Percentiles rank a stretch among this genome's conserved stretches.
These are phyloP conservation scores for Bothrops jararaca DNA, from an alignment of 2,113 vertebrate genomes.

Conservation along the genomic window DNA sequence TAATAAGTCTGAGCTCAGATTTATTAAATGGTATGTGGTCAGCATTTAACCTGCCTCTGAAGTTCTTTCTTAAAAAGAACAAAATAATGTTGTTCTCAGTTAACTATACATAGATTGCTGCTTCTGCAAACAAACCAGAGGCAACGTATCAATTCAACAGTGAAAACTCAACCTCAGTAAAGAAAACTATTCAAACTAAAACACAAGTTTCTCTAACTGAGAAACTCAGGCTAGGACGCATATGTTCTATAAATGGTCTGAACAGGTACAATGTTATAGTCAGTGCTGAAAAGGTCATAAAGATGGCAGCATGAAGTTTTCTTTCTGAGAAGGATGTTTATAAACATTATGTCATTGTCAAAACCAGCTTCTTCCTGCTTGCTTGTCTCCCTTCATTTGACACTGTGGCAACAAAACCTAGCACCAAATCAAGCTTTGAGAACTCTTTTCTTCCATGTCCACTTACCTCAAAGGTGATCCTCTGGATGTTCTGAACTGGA, in stretches of 20 bases:
- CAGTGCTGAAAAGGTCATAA: not conserved
- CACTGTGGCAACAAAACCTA: not conserved
- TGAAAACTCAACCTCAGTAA: not conserved
- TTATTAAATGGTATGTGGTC: not conserved
- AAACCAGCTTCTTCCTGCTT: not conserved
- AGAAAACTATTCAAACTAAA: not conserved
- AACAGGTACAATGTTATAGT: not conserved
- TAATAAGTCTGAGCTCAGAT: not conserved
- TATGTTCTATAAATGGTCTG: not conserved
- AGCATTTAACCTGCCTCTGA: not conserved
- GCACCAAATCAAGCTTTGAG: not conserved
- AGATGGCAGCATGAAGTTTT: not conserved
- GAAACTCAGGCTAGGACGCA: not conserved
- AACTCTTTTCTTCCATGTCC: not conserved
- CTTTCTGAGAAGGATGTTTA: not conserved
- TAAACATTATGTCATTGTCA: not conserved
- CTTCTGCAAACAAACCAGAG: not conserved
- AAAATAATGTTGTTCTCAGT: too few species aligned
- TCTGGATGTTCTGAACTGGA: not conserved
- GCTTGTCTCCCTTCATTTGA: not conserved
- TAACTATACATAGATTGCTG: not conserved
- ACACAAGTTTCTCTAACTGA: not conserved
- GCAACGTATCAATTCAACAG: not conserved
- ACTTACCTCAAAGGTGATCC: not conserved
- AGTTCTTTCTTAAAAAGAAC: not conserved